phyloP scores from a whole-genome alignment of 2,113 vertebrate genomes.

The Capreolus pygargus region DNA sequence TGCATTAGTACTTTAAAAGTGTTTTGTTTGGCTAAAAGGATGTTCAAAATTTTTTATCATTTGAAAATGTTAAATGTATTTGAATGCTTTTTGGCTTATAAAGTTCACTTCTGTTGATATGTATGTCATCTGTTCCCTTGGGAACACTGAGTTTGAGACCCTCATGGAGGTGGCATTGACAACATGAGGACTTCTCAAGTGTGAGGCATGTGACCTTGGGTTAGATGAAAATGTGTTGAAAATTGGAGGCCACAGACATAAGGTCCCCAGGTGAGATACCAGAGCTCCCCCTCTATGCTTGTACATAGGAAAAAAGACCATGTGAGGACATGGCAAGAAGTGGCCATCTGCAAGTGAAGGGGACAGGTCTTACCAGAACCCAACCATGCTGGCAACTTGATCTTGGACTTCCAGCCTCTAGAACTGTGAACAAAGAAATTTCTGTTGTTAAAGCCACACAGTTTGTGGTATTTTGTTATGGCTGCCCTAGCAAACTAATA shows the following conservation, averaged over 20 bases:
- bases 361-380: neutral
- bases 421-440: neutral
- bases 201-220: neutral
- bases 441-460: neutral
- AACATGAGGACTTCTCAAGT: neutral
- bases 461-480: neutral
- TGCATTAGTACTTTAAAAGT: neutral
- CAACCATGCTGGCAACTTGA: neutral
- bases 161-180: neutral
- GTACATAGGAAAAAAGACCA: neutral
- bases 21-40: neutral
- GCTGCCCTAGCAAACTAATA: neutral
- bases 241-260: neutral
- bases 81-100: neutral
- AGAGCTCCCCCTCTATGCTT: neutral
- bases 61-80: neutral
- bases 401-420: neutral
- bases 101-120: neutral
- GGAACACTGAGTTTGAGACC: neutral
- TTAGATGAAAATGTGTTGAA: neutral
- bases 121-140: neutral
- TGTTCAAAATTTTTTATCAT: neutral
- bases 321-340: neutral
- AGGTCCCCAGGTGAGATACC: neutral
- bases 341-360: neutral